Percentiles rank a stretch among this genome's conserved stretches.
Conservation (phyloP, 2,113 vertebrate genomes). For the Tyrannus savana region DNA sequence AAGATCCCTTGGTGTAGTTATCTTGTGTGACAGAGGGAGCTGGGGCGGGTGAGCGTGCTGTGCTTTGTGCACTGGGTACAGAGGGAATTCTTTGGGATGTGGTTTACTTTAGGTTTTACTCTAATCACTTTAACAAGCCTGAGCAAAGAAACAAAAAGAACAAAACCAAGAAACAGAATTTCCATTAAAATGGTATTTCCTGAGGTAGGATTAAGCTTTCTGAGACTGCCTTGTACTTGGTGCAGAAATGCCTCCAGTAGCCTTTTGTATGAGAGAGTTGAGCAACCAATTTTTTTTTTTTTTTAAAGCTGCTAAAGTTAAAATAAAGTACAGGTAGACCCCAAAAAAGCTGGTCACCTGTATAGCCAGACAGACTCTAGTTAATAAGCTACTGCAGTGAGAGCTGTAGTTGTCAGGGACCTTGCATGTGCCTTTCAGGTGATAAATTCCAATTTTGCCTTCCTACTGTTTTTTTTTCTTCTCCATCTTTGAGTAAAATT, state of each 20-base stretch:
- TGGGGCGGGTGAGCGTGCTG: background rate
- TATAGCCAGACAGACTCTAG: background rate
- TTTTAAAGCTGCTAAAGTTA: background rate
- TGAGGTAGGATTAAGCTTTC: slow-evolving; percentile 45
- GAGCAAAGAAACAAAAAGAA: slow-evolving; percentile 53
- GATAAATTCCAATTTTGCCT: slow-evolving; percentile 14
- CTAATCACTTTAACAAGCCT: slow-evolving; percentile 55
- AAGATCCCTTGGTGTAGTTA: slow-evolving; percentile 17
- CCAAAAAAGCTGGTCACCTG: background rate
- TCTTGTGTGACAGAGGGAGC: slow-evolving; percentile 16
- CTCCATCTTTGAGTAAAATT: background rate
- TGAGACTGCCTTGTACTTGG: background rate
- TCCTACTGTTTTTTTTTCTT: background rate
- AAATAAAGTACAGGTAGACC: background rate
- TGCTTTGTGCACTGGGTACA: background rate
- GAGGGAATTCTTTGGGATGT: slow-evolving; percentile 24
- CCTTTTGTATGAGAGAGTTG: background rate
- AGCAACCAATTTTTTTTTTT: background rate
- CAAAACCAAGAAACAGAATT: slow-evolving; percentile 36
- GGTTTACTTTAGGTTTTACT: slow-evolving; percentile 48
- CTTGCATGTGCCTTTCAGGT: background rate
- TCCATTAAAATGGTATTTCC: slow-evolving; percentile 53
- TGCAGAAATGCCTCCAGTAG: background rate
- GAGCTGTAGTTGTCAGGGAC: background rate
- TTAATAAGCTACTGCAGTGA: background rate